Conservation (phyloP, 2,113 vertebrate species). For the Xiphophorus couchianus region DNA sequence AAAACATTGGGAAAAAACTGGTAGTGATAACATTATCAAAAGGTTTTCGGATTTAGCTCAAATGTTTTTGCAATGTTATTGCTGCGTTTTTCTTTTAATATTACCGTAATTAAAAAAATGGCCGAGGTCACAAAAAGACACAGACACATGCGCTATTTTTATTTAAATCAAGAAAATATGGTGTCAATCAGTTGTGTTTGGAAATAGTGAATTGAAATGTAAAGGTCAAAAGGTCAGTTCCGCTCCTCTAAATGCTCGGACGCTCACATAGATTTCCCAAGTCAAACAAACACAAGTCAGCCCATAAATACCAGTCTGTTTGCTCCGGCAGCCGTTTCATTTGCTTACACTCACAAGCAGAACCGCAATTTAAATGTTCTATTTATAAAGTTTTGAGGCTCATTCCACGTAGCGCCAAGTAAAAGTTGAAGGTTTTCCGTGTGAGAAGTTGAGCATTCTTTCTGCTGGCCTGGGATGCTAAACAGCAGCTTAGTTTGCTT, state of each 20-base stretch:
- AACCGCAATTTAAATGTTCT: neutral
- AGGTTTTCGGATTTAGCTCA: too few species aligned
- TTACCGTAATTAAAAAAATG: too few species aligned
- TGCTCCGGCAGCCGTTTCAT: neutral
- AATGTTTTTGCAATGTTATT: too few species aligned
- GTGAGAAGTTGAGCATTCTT: neutral
- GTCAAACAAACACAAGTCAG: neutral
- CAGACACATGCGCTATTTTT: too few species aligned
- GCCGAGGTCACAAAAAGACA: too few species aligned
- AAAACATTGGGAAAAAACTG: too few species aligned
- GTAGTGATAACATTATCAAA: too few species aligned
- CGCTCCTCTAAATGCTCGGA: neutral
- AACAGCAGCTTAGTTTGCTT: neutral
- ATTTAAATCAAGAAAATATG: too few species aligned
- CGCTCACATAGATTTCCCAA: neutral
- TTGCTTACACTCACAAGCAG: too few species aligned
- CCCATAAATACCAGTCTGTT: neutral
- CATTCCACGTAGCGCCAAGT: neutral
- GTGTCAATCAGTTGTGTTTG: neutral
- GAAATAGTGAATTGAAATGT: neutral
- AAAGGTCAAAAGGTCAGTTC: neutral
- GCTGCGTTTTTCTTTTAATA: too few species aligned
- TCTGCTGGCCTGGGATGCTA: neutral
- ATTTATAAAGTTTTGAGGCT: neutral
- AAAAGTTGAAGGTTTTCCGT: too few species aligned